Base-by-base conservation (phyloP, 2,797 vertebrate genomes). In the Centropyge bicolor region DNA sequence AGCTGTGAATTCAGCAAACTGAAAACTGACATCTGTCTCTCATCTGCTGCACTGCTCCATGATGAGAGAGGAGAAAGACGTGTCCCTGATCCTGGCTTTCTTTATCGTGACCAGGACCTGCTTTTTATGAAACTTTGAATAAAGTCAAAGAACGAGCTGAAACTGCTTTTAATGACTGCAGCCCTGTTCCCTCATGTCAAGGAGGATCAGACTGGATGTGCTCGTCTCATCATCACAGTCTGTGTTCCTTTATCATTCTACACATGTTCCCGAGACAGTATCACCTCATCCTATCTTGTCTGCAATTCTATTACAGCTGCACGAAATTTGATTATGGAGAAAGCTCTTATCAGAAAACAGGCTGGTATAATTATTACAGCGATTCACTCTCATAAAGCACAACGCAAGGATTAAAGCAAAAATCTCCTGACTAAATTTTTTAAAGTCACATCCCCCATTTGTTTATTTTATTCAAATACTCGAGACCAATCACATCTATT, bases 261-360 rank as follows among this genome's bases (percentile, higher is more conserved):
- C 52, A 36, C 59, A 8, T 56, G 74, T 60, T 78, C 56, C 43
- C 48, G 0, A 41, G 60, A 67, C 78, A 59, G 24, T 65, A 70
- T 80, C 80, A n/a, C 73, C 52, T 70, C 41, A 40, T 70, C 27
- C 66, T 51, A 61, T 86, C 71, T 68, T 40, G 63, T 85, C 85
- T 75, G 60, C 76, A 74, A 0, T 79, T 78, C 69, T 70, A 60
- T 62, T 76, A 64, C 51, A 4, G 40, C 70, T 14, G 55, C 63
- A 70, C 41, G 52, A 45, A 77, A 81, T 84, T 71, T 46, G 79
- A 87, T 82, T 49, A 68, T 20, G 35, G 45, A 60, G 61, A 41
- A 24, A 49, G 74, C 56, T 74, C 67, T 82, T 80, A 82, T 84
- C 68, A 65, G 71, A 48, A 43, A 76, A 75, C 59, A 45, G 64